Evolutionary conservation across 2,113 vertebrate species (phyloP).

Genomic region (Pavo muticus): DNA sequence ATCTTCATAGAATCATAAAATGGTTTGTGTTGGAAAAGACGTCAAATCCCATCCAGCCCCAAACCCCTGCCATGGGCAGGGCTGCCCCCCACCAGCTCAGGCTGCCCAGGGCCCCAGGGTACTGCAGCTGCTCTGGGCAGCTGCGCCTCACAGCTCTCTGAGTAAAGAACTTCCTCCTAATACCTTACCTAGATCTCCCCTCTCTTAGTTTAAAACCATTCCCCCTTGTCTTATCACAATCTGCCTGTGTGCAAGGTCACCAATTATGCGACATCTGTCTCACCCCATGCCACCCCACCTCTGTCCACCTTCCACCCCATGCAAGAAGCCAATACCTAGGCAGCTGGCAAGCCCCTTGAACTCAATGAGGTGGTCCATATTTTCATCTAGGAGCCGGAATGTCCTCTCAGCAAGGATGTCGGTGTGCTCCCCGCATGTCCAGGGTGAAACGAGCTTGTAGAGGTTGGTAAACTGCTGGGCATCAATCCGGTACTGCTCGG

Average conservation of each 20-base stretch:
- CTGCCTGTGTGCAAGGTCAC: no score
- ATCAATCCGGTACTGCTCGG: constrained; percentile 91
- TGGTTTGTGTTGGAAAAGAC: not conserved
- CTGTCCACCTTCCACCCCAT: not conserved
- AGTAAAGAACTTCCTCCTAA: not conserved
- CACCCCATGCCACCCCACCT: fast-evolving
- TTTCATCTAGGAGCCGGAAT: constrained; percentile 90
- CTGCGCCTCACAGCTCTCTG: not conserved
- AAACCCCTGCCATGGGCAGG: not conserved
- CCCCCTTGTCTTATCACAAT: not conserved
- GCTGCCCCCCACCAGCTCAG: no score
- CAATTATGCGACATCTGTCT: fast-evolving
- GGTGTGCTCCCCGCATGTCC: constrained; percentile 85
- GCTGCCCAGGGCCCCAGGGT: not conserved
- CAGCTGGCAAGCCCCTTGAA: constrained; percentile 88
- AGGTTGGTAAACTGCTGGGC: constrained; percentile 88
- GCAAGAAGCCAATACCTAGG: constrained; percentile 77
- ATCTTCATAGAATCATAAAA: not conserved
- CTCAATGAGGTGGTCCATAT: constrained; percentile 82
- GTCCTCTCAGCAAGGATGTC: constrained; percentile 85
- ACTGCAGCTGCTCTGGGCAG: not conserved
- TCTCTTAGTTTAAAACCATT: not conserved
- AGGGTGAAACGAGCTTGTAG: constrained; percentile 86
- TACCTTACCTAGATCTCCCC: not conserved
- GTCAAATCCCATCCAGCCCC: not conserved